Base-by-base conservation (phyloP, 2,113 vertebrate species). In the Strix aluco region DNA sequence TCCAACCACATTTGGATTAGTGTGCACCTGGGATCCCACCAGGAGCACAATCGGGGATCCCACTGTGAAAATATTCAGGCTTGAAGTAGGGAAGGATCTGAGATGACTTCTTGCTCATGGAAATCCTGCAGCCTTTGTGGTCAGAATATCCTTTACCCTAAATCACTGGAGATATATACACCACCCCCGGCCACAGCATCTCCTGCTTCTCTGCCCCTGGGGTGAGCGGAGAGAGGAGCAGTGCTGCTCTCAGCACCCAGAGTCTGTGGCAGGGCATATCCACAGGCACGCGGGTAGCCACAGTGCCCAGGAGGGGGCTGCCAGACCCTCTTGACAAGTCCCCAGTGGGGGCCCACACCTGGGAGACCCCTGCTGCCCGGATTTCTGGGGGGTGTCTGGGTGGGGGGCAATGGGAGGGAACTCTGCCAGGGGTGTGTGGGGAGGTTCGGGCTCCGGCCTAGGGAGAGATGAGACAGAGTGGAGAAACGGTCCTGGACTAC, bases 1-100 rank as follows among this genome's bases (percentile, higher is more conserved):
- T 52, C 20, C 0, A 0, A 6, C 13, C 0, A 1, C 2, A 3
- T 63, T 85, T 42, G 66, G 47, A 47, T 81, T 36, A 78, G 4
- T 0, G 0, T 34, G 5, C 15, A 29, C 11, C 5, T 51, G 51
- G 26, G 19, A 42, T 77, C 34, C n/a, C 51, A 29, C 16, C 4
- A 1, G 16, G 26, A 90, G n/a, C 40, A 25, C 17, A 86, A 5
- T 16, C 3, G 0, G 17, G 22, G 40, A 30, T 72, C 46, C 15
- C 2, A 0, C 36, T 27, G 10, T 42, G 38, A 36, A 85, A 88
- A 58, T 22, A 54, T 21, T 62, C 34, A 32, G 27, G 25, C n/a
- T 47, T 55, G n/a, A 67, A 54, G 32, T 12, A 75, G 10, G n/a
- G 16, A 11, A 40, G 22, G 21, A 61, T 27, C 36, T 57, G 36